A percentile compares a stretch with the other conserved stretches of the same genome.
phyloP scores from a whole-genome alignment of 2,888 invertebrate species.

The Monochamus alternatus region DNA sequence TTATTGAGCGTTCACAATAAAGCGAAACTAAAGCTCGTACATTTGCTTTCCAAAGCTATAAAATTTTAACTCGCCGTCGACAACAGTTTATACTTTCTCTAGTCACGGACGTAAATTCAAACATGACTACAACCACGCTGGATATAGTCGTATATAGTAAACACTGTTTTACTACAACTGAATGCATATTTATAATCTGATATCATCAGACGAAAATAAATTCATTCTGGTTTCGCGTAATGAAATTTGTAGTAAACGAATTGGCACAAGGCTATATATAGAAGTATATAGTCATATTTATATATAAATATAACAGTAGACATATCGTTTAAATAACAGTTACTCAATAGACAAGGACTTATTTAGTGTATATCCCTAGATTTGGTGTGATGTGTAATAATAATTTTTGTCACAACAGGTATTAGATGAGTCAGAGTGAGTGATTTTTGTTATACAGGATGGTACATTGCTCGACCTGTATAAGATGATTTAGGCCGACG shows the following conservation, averaged over 20 bases:
- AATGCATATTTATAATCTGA: conserved; percentile 8
- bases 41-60: neutral
- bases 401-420: too few relatives aligned
- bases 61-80: neutral
- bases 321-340: too few relatives aligned
- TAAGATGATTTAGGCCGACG: too few relatives aligned
- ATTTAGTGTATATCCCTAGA: too few relatives aligned
- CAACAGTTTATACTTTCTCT: neutral
- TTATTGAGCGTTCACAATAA: neutral
- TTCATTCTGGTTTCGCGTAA: conserved; percentile 5
- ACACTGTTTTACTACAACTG: conserved; percentile 6
- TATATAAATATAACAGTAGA: neutral
- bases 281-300: neutral
- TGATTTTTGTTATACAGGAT: too few relatives aligned
- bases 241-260: conserved; percentile 3
- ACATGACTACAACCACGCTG: neutral
- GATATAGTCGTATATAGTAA: conserved; percentile 7
- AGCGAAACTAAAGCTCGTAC: conserved; percentile 1
- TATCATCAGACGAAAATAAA: conserved; percentile 7
- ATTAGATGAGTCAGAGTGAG: too few relatives aligned
- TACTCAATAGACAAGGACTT: too few relatives aligned
- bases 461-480: too few relatives aligned
- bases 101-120: neutral
- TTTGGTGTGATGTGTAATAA: too few relatives aligned
- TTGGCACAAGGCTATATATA: conserved; percentile 11